Evolutionary conservation across 1,140 invertebrate species (phyloP), one percentile per base, ranked within the genome.

Genomic region (Euura lappo): DNA sequence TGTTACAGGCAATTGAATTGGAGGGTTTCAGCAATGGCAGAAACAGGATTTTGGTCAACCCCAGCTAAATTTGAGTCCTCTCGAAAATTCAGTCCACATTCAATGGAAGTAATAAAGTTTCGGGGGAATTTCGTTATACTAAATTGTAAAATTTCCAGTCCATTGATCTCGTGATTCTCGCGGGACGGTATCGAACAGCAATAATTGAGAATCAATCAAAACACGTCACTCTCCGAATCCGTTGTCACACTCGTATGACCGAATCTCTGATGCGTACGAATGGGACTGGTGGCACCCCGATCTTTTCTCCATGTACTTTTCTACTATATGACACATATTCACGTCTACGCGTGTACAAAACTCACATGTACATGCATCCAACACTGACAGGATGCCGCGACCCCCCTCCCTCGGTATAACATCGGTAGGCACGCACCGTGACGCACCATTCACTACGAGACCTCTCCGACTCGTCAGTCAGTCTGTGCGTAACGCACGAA

Each of bases 401-500:
- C 70, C 77, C 60, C 70, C 66, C 68, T 51, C 60, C 44, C 70
- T 42, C 45, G 71, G 51, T 75, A 67, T 65, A 74, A 69, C 68
- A 72, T 72, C 51, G 66, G 64, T n/a, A 60, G 71, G 69, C 65
- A 74, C 72, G 79, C 77, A 78, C 68, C 75, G 78, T 80, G 79
- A 81, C 79, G 80, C 80, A 80, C 78, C 76, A 75, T 71, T 75
- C 69, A 60, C 51, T 60, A 60, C 51, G 51, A 60, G 51, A 11
- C 51, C 51, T 60, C 3, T 73, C 75, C 76, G 79, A 68, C 76
- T 69, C 75, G 79, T 76, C 79, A 69, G 72, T 72, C 75, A 68
- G 65, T 68, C 71, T 71, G 75, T 72, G 77, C 73, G 77, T 60
- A 60, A 60, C 51, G 51, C 51, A 60, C 51, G 51, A 60, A n/a